Conservation (phyloP, 2,113 vertebrate species). For the Platycercus adscitus region DNA sequence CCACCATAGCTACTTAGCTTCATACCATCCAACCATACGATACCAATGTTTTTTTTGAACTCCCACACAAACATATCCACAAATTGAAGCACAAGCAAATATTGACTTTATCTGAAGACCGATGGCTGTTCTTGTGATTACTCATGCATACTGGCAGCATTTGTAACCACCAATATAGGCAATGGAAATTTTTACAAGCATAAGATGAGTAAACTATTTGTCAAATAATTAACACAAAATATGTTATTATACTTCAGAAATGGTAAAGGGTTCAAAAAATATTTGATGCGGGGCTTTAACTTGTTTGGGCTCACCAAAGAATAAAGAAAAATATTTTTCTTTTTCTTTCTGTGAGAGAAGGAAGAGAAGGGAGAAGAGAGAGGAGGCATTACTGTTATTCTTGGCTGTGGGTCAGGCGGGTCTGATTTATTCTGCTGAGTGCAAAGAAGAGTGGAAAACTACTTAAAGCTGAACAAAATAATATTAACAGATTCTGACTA, state of each 20-base stretch:
- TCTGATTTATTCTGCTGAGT: background rate
- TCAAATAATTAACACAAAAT: background rate
- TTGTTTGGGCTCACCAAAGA: background rate
- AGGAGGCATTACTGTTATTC: background rate
- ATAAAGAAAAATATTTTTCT: background rate
- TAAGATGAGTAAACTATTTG: background rate
- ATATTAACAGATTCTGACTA: background rate
- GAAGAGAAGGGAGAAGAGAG: background rate
- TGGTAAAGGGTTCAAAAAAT: background rate
- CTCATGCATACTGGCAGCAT: background rate
- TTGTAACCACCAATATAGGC: background rate
- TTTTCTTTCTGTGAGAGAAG: background rate
- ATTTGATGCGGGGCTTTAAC: background rate
- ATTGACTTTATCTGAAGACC: background rate
- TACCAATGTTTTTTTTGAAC: background rate
- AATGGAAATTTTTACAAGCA: background rate
- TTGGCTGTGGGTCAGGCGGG: background rate
- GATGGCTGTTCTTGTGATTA: background rate
- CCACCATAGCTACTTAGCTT: background rate
- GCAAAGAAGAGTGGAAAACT: background rate
- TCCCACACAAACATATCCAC: background rate
- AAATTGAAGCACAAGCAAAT: constrained; percentile 19
- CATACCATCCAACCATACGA: background rate
- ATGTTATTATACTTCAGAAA: background rate
- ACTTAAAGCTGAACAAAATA: constrained; percentile 24